phyloP scores from a whole-genome alignment of 2,888 invertebrate species.

The Papilio elwesi region DNA sequence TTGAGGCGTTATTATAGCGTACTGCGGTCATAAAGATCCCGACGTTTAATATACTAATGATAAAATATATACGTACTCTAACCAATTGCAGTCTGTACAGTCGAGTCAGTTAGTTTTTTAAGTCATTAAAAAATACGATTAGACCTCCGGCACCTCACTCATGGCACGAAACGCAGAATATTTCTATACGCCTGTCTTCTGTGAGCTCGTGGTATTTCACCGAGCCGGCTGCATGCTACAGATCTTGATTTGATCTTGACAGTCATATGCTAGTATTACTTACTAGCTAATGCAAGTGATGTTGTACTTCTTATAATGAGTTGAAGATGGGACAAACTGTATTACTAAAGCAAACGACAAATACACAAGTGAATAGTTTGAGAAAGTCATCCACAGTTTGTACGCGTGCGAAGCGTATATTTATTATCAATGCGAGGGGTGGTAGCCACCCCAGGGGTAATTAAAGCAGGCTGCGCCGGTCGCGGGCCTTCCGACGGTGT shows the following conservation, averaged over 20 bases:
- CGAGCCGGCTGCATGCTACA: too few species aligned
- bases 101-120: too few species aligned
- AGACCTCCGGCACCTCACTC: too few species aligned
- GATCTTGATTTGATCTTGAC: too few species aligned
- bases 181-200: too few species aligned
- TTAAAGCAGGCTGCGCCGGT: slow-evolving; percentile 47
- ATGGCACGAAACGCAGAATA: too few species aligned
- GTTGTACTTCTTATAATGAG: too few species aligned
- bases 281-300: too few species aligned
- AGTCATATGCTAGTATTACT: too few species aligned
- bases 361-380: slow-evolving; percentile 6
- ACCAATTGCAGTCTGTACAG: too few species aligned
- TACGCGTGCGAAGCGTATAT: slow-evolving; percentile 49
- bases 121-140: too few species aligned
- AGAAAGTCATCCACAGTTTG: slow-evolving; percentile 37
- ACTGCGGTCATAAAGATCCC: background rate
- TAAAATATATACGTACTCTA: background rate
- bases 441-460: slow-evolving; percentile 41
- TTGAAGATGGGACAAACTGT: background rate
- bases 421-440: slow-evolving; percentile 43
- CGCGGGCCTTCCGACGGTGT: slow-evolving; percentile 46
- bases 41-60: background rate
- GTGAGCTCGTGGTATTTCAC: too few species aligned
- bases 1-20: background rate
- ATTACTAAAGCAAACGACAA: background rate